Percentiles rank a stretch among this genome's conserved stretches.
These are phyloP conservation scores for Ramphastos sulfuratus DNA, from an alignment of 2,113 vertebrate genomes.

Conservation along the genomic window DNA sequence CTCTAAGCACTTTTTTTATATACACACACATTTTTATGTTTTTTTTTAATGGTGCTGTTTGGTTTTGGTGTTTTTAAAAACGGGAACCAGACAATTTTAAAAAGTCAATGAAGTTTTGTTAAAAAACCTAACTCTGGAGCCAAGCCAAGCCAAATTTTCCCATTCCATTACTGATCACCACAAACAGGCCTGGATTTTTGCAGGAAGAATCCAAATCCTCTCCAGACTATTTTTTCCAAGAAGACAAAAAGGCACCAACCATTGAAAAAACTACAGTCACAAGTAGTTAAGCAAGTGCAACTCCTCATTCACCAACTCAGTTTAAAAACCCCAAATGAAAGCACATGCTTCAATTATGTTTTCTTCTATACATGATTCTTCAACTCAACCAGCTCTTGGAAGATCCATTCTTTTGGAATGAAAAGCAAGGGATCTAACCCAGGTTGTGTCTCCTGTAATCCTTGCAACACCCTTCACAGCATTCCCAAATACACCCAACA, in stretches of 20 bases:
- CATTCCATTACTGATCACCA: background rate
- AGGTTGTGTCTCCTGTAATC: background rate
- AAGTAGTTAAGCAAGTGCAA: background rate
- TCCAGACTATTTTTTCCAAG: background rate
- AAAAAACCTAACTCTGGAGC: background rate
- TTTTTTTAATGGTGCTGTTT: too few relatives aligned
- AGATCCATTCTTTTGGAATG: background rate
- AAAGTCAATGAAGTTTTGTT: background rate
- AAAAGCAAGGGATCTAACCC: background rate
- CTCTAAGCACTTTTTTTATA: background rate
- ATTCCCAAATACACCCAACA: background rate
- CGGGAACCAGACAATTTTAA: background rate
- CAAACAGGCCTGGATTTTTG: background rate
- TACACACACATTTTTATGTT: too few relatives aligned
- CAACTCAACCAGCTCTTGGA: background rate
- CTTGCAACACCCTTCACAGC: background rate
- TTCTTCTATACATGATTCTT: background rate
- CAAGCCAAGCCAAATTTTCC: background rate
- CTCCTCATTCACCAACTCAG: background rate
- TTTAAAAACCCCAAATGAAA: background rate
- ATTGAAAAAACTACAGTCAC: background rate
- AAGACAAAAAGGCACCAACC: background rate
- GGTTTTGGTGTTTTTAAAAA: background rate
- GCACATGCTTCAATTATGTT: background rate
- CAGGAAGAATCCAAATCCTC: background rate